Evolutionary conservation across 2,797 vertebrate genomes (phyloP), one percentile per base, ranked within the genome.

Genomic region (Hafferia zeledoni): DNA sequence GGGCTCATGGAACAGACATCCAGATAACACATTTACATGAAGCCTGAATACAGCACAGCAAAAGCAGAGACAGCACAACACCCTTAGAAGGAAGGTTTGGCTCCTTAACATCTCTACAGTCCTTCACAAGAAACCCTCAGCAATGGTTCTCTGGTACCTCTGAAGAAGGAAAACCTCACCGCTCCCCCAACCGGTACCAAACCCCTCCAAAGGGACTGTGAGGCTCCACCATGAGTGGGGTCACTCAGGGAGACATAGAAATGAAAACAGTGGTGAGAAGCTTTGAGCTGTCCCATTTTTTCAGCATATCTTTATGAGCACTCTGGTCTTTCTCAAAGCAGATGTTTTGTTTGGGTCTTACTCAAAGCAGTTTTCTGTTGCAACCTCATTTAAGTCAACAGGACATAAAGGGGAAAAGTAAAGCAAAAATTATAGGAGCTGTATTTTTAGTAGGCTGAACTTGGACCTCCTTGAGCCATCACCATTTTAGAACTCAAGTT

Each of bases 381-480:
- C 1, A 19, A 75, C 55, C 63, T 72, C 59, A 11, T 79, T 76
- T 31, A 87, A 57, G n/a, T 69, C 67, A 89, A 72, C 4, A 43
- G 52, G 68, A 52, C n/a, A 44, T 55, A 77, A 83, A 91, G 43
- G 68, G 85, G 53, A 39, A 60, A 89, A 92, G 65, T 23, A 64
- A 91, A 89, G 10, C 50, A 63, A 72, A 72, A 83, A 47, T 46
- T 9, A 39, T 25, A 59, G 65, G 31, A 65, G 20, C 10, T 64
- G 30, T 85, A 77, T 75, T 96, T 90, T 85, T 70, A 87, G 78
- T 64, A 90, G 52, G 23, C 60, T 95, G 86, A 92, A 72, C 50
- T 87, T 33, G 47, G 31, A 52, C 44, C 31, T 56, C 52, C 31
- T 91, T 83, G 41, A 75, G 31, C 57, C 79, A 78, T 33, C 27